Base-by-base conservation (phyloP, 2,888 invertebrate genomes). In the Euclidia mi region DNA sequence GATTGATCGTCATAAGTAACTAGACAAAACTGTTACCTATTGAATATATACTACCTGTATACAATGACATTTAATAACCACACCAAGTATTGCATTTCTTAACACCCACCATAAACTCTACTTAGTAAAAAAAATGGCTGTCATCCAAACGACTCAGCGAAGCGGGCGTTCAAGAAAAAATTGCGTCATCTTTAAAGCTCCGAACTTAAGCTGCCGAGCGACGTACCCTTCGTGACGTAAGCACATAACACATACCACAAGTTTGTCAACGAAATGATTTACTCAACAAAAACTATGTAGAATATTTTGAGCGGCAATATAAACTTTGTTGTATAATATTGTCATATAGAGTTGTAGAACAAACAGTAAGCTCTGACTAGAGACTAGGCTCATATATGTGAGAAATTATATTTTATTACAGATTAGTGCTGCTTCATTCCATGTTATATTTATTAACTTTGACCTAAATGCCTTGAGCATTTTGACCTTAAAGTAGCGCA, bases 161-260 rank as follows among this genome's bases (percentile, higher is more conserved):
- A 42, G 42, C 49, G 34, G 29, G n/a, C 12, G 15, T 14, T 15
- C 15, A 25, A 32, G 48, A 51, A 44, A 51, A 44, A 51, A 44
- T 43, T 15, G 20, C 37, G 28, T 31, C 37, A 51, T 51, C 17
- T 44, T 51, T 51, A 51, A 44, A 20, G 51, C 51, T 51, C 31
- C 38, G 15, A 9, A 31, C 18, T 40, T 44, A 43, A 51, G 51
- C 31, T 37, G n/a, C n/a, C n/a, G n/a, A 6, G 28, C n/a, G 12
- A 43, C 29, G 29, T 35, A 50, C 29, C 18, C 17, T 35, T 43
- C 18, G 17, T 37, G 42, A 35, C 34, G 42, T 49, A 3, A 37
- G 17, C 29, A 42, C 18, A 34, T 42, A 42, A 47, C 15, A 37
- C 38, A 38, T 9, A 15, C 17, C 11, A 29, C 29, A 47, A 6